Percentiles rank a stretch among this genome's conserved stretches.
Evolutionary conservation across 2,888 invertebrate genomes (phyloP).

Genomic region (Hirtodrosophila histrioides): DNA sequence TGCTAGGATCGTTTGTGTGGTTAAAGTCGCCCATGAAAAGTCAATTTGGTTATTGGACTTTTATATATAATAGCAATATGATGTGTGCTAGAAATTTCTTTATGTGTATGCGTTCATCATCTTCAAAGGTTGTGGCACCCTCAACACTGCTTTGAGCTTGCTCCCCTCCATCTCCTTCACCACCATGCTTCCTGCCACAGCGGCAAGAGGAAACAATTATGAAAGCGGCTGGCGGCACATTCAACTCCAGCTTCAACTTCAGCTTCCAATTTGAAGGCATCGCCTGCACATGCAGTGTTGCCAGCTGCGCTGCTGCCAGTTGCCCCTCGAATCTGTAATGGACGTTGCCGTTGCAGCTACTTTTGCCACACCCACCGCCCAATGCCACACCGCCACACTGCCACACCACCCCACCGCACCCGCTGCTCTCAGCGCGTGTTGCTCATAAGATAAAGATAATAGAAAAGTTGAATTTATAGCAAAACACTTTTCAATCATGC

Average conservation of each 20-base stretch:
- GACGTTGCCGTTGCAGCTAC: slow-evolving; percentile 41
- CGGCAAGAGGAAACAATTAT: slow-evolving; percentile 58
- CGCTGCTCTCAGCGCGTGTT: slow-evolving; percentile 58
- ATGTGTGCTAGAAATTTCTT: slow-evolving; percentile 5
- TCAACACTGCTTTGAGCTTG: slow-evolving; percentile 38
- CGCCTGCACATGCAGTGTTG: slow-evolving; percentile 32
- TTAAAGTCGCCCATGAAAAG: no score
- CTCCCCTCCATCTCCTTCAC: background rate
- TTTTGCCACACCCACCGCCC: slow-evolving; percentile 27
- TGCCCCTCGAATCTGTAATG: slow-evolving; percentile 36
- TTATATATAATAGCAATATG: no score
- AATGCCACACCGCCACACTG: background rate
- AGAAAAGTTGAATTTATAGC: slow-evolving; percentile 74
- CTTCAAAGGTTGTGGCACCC: slow-evolving; percentile 52
- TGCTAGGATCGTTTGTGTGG: no score
- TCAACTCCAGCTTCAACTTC: slow-evolving; percentile 38
- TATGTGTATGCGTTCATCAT: slow-evolving; percentile 29
- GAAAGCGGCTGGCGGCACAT: slow-evolving; percentile 53
- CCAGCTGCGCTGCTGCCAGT: slow-evolving; percentile 22
- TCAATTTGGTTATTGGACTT: no score
- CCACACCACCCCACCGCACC: background rate
- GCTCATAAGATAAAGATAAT: slow-evolving; percentile 72
- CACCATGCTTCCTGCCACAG: slow-evolving; percentile 41
- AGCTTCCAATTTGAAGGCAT: slow-evolving; percentile 7
- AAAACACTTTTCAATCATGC: slow-evolving; percentile 77